Percentiles rank a stretch among this genome's conserved stretches.
Conservation (phyloP, 2,888 invertebrate species). For the Lydus trimaculatus region DNA sequence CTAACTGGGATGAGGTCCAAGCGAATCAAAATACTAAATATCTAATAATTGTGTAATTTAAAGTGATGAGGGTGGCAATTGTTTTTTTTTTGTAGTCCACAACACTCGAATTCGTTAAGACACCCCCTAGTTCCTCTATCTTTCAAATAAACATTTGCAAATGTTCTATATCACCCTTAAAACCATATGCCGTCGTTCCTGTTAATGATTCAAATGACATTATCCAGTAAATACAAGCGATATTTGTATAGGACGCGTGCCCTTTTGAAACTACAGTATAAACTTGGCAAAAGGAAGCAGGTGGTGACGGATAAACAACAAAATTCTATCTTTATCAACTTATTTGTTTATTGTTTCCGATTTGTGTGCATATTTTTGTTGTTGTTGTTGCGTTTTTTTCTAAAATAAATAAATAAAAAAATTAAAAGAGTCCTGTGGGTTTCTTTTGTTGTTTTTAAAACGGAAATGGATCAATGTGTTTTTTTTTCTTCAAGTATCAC, state of each 20-base stretch:
- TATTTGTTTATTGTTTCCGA: background rate
- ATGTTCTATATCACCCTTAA: background rate
- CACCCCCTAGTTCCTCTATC: too few relatives aligned
- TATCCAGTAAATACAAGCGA: background rate
- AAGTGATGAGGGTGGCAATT: too few relatives aligned
- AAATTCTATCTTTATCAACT: background rate
- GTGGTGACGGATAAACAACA: background rate
- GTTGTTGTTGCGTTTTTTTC: too few relatives aligned
- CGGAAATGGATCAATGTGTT: background rate
- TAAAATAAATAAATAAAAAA: background rate
- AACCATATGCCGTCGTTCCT: background rate
- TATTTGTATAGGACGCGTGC: conserved; percentile 4
- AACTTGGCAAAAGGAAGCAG: background rate
- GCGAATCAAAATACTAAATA: too few relatives aligned
- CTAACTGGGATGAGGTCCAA: too few relatives aligned
- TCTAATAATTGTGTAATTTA: too few relatives aligned
- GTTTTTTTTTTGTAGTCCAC: too few relatives aligned
- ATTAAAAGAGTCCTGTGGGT: background rate
- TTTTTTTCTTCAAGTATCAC: background rate
- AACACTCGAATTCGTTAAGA: too few relatives aligned
- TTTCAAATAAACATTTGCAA: background rate
- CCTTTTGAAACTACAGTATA: background rate
- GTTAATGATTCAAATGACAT: background rate
- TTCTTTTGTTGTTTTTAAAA: background rate
- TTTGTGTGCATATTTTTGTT: background rate